Evolutionary conservation across 2,797 vertebrate genomes (phyloP).

Genomic region (Moxostoma hubbsi): DNA sequence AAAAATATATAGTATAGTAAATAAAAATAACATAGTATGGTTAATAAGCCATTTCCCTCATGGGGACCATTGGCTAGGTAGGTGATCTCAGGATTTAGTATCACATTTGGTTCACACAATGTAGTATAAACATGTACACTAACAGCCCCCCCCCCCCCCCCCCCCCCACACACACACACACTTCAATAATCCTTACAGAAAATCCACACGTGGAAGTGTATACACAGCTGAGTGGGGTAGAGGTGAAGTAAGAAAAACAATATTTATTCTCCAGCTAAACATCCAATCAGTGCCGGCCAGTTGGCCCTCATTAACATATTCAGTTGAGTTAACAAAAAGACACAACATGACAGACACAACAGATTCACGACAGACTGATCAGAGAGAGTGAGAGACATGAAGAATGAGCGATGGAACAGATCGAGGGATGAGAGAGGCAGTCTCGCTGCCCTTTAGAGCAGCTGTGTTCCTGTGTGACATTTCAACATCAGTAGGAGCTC

Average conservation of each 20-base stretch:
- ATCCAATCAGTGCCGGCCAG: neutral
- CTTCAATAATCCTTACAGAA: constrained; percentile 41
- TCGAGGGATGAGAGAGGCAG: neutral
- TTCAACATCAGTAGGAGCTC: constrained; percentile 9
- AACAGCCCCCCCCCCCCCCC: no score
- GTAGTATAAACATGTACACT: neutral
- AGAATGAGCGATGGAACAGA: neutral
- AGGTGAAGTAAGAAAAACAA: constrained; percentile 40
- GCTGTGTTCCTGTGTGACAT: constrained; percentile 25
- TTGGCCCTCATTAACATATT: neutral
- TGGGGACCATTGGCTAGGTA: no score
- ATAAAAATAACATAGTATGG: no score
- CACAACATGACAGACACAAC: neutral
- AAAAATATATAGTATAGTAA: no score
- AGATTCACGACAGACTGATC: neutral
- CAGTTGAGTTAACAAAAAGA: neutral
- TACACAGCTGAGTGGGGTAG: constrained; percentile 55
- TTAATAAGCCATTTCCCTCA: no score
- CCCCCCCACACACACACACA: constrained; percentile 5
- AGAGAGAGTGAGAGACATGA: neutral
- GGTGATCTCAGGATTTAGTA: no score
- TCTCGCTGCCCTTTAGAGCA: constrained; percentile 1
- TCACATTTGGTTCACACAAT: no score
- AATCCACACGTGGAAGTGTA: constrained; percentile 43
- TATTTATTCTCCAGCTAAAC: constrained; percentile 13